phyloP scores from a whole-genome alignment of 2,888 invertebrate species.

The Meteorus colon region DNA sequence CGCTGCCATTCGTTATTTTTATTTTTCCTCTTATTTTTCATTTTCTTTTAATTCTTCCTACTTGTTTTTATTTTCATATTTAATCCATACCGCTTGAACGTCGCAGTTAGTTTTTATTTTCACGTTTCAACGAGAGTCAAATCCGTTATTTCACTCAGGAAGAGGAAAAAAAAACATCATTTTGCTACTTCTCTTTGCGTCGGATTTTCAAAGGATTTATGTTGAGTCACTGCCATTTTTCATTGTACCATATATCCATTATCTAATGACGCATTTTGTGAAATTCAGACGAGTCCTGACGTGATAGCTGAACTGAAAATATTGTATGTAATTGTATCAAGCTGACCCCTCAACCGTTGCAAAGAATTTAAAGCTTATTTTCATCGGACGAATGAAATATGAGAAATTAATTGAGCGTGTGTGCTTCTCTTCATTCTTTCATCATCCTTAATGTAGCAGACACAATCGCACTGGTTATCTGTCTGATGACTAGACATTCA shows the following conservation, averaged over 20 bases:
- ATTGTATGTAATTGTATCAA: not conserved
- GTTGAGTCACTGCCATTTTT: slow-evolving; percentile 1
- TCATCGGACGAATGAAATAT: no score
- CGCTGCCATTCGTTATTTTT: slow-evolving; percentile 33
- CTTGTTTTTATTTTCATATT: not conserved
- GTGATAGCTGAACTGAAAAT: not conserved
- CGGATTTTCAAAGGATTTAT: slow-evolving; percentile 30
- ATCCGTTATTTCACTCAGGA: slow-evolving; percentile 18
- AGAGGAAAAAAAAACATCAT: not conserved
- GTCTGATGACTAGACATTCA: no score
- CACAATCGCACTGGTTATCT: no score
- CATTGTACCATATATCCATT: not conserved
- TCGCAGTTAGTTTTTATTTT: slow-evolving; percentile 15
- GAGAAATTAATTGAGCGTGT: no score
- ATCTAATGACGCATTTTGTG: not conserved
- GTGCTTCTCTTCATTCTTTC: no score
- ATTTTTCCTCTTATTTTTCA: slow-evolving; percentile 4
- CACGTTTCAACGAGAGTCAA: slow-evolving; percentile 17
- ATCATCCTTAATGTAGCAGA: no score
- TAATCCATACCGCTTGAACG: slow-evolving; percentile 23
- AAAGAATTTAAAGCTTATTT: not conserved
- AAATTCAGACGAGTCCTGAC: not conserved
- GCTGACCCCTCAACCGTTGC: not conserved
- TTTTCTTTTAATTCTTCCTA: no score
- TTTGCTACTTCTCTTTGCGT: not conserved